A percentile compares a stretch with the other conserved stretches of the same genome.
Evolutionary conservation across 2,113 vertebrate species (phyloP).

Genomic region (Corythornis cristatus): DNA sequence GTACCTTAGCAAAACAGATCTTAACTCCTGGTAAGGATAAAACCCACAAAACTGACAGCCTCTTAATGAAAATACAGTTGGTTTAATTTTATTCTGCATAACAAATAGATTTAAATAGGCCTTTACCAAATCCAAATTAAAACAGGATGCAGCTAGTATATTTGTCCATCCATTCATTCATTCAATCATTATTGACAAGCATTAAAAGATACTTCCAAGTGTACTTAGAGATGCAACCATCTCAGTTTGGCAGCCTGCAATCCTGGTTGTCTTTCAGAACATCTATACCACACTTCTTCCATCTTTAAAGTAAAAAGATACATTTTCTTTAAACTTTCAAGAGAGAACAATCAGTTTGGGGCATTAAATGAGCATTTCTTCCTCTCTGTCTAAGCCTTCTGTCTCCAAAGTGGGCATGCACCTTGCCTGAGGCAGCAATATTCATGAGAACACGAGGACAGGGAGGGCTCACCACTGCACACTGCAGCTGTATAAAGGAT

Average conservation of each 20-base stretch:
- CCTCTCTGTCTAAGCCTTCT: neutral
- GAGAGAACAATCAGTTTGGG: neutral
- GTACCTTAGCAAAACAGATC: neutral
- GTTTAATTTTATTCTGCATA: neutral
- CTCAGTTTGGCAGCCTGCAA: neutral
- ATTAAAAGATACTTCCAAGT: conserved; percentile 29
- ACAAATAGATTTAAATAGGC: neutral
- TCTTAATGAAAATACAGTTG: neutral
- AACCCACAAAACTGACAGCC: neutral
- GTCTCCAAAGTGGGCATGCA: neutral
- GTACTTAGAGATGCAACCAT: neutral
- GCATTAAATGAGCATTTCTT: neutral
- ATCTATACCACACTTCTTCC: neutral
- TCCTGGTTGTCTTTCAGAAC: neutral
- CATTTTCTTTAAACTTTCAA: neutral
- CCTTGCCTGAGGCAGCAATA: neutral
- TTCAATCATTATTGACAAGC: neutral
- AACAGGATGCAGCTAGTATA: neutral
- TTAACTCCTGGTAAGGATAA: neutral
- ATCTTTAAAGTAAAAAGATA: neutral
- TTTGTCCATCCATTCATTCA: neutral
- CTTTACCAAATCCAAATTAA: neutral
- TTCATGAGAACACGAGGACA: neutral
- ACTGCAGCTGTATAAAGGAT: neutral
- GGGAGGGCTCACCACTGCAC: neutral